Evolutionary conservation across 2,797 vertebrate genomes (phyloP), one percentile per base, ranked within the genome.

Genomic region (Sebastes iracundus): DNA sequence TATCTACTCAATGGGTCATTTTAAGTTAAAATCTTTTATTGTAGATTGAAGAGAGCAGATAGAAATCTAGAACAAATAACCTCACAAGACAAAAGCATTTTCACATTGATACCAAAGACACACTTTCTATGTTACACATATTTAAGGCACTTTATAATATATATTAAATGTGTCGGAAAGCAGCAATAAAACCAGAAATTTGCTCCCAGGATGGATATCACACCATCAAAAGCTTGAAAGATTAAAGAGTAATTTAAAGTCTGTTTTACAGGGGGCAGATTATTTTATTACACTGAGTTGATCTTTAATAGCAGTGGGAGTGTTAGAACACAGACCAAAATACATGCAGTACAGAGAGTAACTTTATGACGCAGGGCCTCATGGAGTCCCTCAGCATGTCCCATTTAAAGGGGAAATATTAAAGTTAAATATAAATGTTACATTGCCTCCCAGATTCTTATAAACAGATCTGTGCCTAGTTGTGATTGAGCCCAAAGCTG

Each of bases 1-100:
- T 1, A 3, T 64, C 2, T 14, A 46, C 22, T 58, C 8, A 20
- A 3, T 23, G 8, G 14, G 6, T 49, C 3, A 66, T n/a, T 76
- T 75, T 49, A 81, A 79, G 33, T 83, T 87, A 80, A 81, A 73
- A 70, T 64, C 10, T 85, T 88, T 94, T 90, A 94, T 92, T 93
- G 71, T 59, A 87, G 86, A 67, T 25, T 75, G 33, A 77, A 85
- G 52, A 85, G 38, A 83, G 75, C 70, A 67, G 82, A 77, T 65
- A 80, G 62, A 86, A 87, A 81, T 82, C 30, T 64, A 70, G 58
- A 83, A 83, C 76, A 84, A 82, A 77, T 20, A 78, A 77, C 42
- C 42, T 75, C 71, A 78, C 30, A 74, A 52, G 33, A 77, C 66
- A 81, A 77, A 74, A 38, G 76, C 12, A 76, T 35, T 30, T 72